Percentiles rank a stretch among this genome's conserved stretches.
phyloP scores from a whole-genome alignment of 92 coral and sea anemone genomes.

The Bergia puertoricense region DNA sequence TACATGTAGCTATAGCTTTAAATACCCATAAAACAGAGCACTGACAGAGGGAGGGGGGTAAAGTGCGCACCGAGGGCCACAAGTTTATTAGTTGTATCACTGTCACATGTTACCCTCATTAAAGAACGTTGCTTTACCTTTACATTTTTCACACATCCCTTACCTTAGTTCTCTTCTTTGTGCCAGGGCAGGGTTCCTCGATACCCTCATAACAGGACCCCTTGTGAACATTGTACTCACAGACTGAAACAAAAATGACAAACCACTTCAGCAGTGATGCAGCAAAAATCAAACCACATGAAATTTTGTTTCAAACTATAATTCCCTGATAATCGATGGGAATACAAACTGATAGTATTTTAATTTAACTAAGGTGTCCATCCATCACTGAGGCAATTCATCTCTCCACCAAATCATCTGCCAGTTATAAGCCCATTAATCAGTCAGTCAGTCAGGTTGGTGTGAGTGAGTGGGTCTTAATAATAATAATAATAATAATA shows the following conservation, averaged over 20 bases:
- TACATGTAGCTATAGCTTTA: too few species aligned
- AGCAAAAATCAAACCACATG: background rate
- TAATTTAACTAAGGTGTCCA: too few species aligned
- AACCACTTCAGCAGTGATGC: background rate
- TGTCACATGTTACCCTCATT: too few species aligned
- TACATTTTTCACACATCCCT: background rate
- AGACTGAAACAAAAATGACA: constrained; percentile 52
- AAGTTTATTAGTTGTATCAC: too few species aligned
- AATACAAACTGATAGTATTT: background rate
- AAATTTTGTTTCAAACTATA: background rate
- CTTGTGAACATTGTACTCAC: constrained; percentile 97
- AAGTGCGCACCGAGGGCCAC: too few species aligned
- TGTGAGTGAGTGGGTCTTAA: background rate
- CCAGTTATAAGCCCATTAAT: background rate
- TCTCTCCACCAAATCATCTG: background rate
- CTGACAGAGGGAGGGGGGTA: too few species aligned
- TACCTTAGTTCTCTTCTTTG: constrained; percentile 81
- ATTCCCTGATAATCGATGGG: background rate
- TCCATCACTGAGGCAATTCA: background rate
- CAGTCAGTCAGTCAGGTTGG: background rate
- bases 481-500: too few species aligned
- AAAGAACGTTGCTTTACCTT: too few species aligned
- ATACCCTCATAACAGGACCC: constrained; percentile 81
- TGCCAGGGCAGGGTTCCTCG: constrained; percentile 90
- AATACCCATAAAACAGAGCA: too few species aligned